These are phyloP conservation scores for Tetragnatha montana DNA, from an alignment of 2,888 invertebrate species.

Conservation along the genomic window DNA sequence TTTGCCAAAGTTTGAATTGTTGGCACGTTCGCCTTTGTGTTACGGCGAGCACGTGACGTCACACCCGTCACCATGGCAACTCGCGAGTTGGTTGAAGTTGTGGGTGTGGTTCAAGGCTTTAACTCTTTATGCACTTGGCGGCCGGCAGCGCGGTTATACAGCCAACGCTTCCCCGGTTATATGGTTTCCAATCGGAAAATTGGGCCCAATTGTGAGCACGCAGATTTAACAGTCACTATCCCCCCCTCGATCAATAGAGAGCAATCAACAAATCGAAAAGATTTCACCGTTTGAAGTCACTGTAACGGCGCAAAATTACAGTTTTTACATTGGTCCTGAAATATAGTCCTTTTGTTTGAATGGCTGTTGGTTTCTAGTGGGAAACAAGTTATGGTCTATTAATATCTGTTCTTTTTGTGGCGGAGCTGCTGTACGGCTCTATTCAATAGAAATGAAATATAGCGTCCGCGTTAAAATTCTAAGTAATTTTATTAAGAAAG, in stretches of 20 bases:
- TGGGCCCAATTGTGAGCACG: slow-evolving; percentile 45
- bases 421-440: neutral
- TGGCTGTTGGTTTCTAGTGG: neutral
- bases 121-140: slow-evolving; percentile 67
- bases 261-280: slow-evolving; percentile 59
- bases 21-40: slow-evolving; percentile 65
- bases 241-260: slow-evolving; percentile 30
- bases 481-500: neutral
- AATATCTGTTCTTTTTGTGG: neutral
- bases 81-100: slow-evolving; percentile 57
- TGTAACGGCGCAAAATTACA: slow-evolving; percentile 5
- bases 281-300: slow-evolving; percentile 16
- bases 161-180: slow-evolving; percentile 12
- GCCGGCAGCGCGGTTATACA: slow-evolving; percentile 31
- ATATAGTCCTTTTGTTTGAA: slow-evolving; percentile 6
- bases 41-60: slow-evolving; percentile 59
- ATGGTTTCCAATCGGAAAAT: slow-evolving; percentile 54
- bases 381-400: neutral
- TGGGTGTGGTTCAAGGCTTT: slow-evolving; percentile 67
- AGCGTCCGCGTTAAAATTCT: neutral
- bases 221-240: slow-evolving; percentile 56
- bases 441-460: neutral
- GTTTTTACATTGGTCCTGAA: slow-evolving; percentile 6
- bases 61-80: slow-evolving; percentile 60
- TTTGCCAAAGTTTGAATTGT: slow-evolving; percentile 66